Evolutionary conservation across 1,140 invertebrate species (phyloP).

Genomic region (Trachymyrmex cornetzi): DNA sequence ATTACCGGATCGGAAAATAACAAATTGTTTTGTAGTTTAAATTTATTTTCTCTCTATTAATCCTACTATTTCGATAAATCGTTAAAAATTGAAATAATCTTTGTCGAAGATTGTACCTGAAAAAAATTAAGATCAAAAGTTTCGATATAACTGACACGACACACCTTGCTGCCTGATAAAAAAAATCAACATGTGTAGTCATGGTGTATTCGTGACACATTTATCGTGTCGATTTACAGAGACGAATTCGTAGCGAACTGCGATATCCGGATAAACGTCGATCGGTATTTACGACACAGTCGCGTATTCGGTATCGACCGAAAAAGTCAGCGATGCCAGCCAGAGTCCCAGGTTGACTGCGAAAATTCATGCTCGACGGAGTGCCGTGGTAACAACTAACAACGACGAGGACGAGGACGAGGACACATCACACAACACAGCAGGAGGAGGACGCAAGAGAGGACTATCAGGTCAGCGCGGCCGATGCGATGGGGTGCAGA

Average conservation of each 20-base stretch:
- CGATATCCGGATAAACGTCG: constrained; percentile 48
- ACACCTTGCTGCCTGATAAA: background rate
- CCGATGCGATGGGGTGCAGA: constrained; percentile 74
- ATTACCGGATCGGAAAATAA: background rate
- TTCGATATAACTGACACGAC: background rate
- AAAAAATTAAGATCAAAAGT: constrained; percentile 1
- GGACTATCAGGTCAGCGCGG: constrained; percentile 75
- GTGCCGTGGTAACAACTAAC: constrained; percentile 60
- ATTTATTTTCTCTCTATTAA: background rate
- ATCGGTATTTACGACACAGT: constrained; percentile 35
- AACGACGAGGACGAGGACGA: constrained; percentile 54
- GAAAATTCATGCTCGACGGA: constrained; percentile 72
- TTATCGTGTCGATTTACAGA: background rate
- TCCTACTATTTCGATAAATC: background rate
- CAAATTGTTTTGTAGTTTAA: background rate
- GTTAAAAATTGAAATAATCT: background rate
- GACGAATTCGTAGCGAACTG: constrained; percentile 29
- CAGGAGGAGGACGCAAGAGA: constrained; percentile 63
- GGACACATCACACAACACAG: constrained; percentile 32
- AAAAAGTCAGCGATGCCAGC: constrained; percentile 57
- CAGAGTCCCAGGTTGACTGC: constrained; percentile 35
- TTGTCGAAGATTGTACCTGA: background rate
- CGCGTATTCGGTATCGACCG: constrained; percentile 35
- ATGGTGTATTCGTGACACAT: constrained; percentile 33
- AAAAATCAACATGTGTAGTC: background rate